These are phyloP conservation scores for Rosalia funebris DNA, from an alignment of 2,888 invertebrate species.

Conservation along the genomic window DNA sequence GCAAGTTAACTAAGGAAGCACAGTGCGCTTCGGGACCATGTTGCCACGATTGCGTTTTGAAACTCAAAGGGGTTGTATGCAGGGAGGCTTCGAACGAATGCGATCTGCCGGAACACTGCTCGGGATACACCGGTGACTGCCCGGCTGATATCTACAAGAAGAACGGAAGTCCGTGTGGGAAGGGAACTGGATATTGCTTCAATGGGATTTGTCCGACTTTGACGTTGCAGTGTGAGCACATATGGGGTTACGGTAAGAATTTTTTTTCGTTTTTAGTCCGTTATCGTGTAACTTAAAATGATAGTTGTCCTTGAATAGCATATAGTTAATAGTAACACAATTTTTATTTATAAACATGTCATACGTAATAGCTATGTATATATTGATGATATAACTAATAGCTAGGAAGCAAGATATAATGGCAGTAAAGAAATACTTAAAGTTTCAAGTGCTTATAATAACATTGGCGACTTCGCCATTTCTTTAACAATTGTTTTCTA, in stretches of 20 bases:
- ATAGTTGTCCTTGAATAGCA: no score
- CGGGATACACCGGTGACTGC: constrained; percentile 89
- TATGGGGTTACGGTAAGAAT: constrained; percentile 84
- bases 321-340: no score
- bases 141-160: constrained; percentile 90
- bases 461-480: no score
- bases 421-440: no score
- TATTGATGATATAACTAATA: no score
- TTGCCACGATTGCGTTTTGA: constrained; percentile 89
- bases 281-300: no score
- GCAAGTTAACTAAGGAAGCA: constrained; percentile 91
- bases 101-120: constrained; percentile 94
- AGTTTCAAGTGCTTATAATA: no score
- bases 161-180: constrained; percentile 88
- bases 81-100: constrained; percentile 90
- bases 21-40: constrained; percentile 94
- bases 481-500: no score
- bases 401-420: no score
- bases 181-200: constrained; percentile 84
- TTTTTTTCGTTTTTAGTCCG: neutral
- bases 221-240: constrained; percentile 86
- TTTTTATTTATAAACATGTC: no score
- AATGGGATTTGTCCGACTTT: constrained; percentile 91
- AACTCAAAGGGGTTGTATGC: constrained; percentile 78
- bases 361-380: no score